Evolutionary conservation across 2,888 invertebrate species (phyloP).

Genomic region (Eupithecia insigniata): DNA sequence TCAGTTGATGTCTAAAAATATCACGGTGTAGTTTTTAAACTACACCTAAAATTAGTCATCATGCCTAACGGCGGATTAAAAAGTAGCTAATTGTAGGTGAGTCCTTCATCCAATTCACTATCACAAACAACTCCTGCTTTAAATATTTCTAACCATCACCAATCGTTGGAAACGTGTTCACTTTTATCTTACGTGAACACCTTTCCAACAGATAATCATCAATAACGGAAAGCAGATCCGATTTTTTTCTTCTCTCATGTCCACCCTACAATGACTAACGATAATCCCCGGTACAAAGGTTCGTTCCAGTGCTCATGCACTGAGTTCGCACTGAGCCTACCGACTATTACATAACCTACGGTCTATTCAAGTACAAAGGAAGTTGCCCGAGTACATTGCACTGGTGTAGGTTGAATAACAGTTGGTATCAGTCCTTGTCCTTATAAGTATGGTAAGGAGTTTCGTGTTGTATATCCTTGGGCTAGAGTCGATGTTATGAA

Average conservation of each 20-base stretch:
- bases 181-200: too few relatives aligned
- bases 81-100: too few relatives aligned
- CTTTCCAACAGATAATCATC: too few relatives aligned
- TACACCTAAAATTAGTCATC: too few relatives aligned
- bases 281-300: constrained; percentile 25
- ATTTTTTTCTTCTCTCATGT: constrained; percentile 3
- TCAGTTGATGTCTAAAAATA: too few relatives aligned
- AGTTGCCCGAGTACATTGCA: constrained; percentile 28
- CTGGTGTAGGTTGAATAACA: constrained; percentile 18
- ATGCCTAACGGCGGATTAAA: too few relatives aligned
- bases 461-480: not conserved
- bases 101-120: too few relatives aligned
- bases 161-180: too few relatives aligned
- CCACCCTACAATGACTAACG: constrained; percentile 32
- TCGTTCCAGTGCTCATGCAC: constrained; percentile 36
- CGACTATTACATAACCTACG: constrained; percentile 19
- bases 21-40: too few relatives aligned
- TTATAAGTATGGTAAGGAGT: constrained; percentile 1
- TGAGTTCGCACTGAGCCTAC: constrained; percentile 31
- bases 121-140: too few relatives aligned
- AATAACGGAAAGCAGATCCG: too few relatives aligned
- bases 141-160: too few relatives aligned
- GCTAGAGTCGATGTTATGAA: not conserved
- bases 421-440: constrained; percentile 1
- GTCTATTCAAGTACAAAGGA: constrained; percentile 29